Evolutionary conservation across 2,113 vertebrate species (phyloP).

Genomic region (Nanorana parkeri): DNA sequence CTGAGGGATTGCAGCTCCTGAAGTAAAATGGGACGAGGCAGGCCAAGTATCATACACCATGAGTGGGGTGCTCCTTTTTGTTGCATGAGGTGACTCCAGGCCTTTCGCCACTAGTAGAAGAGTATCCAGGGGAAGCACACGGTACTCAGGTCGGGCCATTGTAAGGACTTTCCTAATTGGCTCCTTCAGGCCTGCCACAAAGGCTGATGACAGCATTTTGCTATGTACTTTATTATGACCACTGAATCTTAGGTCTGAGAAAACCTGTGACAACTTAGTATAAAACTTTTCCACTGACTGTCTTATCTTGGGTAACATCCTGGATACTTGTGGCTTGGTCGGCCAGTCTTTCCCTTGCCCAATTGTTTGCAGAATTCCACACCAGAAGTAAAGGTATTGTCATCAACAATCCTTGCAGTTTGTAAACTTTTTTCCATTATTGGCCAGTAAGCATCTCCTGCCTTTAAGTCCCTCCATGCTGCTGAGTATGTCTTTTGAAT

Average conservation of each 20-base stretch:
- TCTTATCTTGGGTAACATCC: background rate
- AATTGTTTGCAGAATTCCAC: background rate
- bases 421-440: background rate
- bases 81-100: no score
- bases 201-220: background rate
- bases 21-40: no score
- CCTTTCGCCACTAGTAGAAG: background rate
- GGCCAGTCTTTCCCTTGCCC: background rate
- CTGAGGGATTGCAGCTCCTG: no score
- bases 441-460: background rate
- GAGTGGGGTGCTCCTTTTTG: background rate
- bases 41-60: background rate
- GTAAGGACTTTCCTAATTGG: background rate
- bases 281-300: background rate
- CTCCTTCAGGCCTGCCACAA: background rate
- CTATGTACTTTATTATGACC: background rate
- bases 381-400: background rate
- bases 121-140: background rate
- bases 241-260: background rate
- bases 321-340: conserved; percentile 3
- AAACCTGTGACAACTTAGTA: background rate
- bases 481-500: background rate
- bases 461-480: background rate
- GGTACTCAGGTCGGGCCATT: background rate
- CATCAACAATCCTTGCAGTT: background rate